These are phyloP conservation scores for Leptobrachium leishanense DNA, from an alignment of 2,113 vertebrate species.

Conservation along the genomic window DNA sequence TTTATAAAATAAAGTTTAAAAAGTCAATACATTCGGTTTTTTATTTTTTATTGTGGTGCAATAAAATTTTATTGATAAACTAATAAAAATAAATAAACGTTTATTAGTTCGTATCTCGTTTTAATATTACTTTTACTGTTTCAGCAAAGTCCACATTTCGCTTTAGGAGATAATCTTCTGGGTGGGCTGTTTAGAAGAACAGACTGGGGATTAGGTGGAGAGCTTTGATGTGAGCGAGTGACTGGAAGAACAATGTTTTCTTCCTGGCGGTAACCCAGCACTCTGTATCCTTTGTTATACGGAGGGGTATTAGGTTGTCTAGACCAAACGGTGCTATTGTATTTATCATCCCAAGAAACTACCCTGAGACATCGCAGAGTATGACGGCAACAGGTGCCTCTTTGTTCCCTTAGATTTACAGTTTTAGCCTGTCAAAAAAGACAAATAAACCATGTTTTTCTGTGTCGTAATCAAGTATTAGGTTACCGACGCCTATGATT, in stretches of 20 bases:
- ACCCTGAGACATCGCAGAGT: constrained; percentile 1
- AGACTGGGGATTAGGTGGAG: background rate
- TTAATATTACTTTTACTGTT: no score
- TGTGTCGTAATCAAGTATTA: background rate
- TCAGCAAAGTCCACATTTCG: no score
- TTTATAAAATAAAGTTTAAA: no score
- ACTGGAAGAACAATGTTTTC: background rate
- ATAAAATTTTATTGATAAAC: no score
- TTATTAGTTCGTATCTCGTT: no score
- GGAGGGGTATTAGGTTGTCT: background rate
- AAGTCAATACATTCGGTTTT: no score
- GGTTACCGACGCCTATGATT: no score
- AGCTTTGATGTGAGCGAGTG: background rate
- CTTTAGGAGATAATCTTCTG: background rate
- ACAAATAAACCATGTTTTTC: background rate
- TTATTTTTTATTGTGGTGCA: no score
- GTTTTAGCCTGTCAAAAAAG: constrained; percentile 7
- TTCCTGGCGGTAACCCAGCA: background rate
- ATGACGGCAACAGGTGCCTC: background rate
- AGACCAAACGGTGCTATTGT: background rate
- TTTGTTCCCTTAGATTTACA: constrained; percentile 3
- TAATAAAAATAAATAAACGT: no score
- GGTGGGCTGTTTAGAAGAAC: background rate
- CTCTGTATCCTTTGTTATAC: background rate
- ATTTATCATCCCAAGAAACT: background rate